Conservation (phyloP, 2,888 invertebrate genomes). For the Erynnis tages region DNA sequence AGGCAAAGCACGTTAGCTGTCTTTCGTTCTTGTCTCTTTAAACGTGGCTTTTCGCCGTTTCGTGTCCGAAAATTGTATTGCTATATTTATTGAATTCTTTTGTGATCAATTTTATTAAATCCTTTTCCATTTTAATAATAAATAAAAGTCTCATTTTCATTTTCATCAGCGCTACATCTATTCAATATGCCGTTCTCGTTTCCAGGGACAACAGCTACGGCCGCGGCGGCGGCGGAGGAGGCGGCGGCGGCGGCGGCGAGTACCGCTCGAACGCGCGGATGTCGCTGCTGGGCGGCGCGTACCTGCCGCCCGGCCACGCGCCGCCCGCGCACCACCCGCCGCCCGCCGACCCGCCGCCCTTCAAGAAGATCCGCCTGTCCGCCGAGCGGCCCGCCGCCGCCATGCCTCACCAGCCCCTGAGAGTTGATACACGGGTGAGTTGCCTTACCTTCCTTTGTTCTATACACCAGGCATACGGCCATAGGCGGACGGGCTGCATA, state of each 20-base stretch:
- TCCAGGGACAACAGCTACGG: slow-evolving; percentile 70
- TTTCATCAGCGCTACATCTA: no score
- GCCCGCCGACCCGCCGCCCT: slow-evolving; percentile 81
- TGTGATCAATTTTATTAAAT: no score
- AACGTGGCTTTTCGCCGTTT: no score
- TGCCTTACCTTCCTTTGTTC: no score
- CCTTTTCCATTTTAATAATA: no score
- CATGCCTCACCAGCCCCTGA: slow-evolving; percentile 79
- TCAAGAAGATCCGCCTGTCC: slow-evolving; percentile 85
- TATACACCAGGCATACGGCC: no score
- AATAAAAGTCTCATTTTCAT: no score
- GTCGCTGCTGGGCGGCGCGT: slow-evolving; percentile 84
- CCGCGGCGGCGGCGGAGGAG: slow-evolving; percentile 47
- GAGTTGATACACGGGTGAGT: slow-evolving; percentile 84
- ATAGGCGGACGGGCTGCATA: no score
- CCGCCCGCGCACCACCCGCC: slow-evolving; percentile 70
- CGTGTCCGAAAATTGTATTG: no score
- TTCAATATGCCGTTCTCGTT: slow-evolving; percentile 21
- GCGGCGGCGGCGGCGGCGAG: slow-evolving; percentile 69
- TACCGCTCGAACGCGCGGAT: slow-evolving; percentile 65
- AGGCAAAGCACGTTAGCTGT: no score
- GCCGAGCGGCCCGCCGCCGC: slow-evolving; percentile 69
- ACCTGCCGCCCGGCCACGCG: slow-evolving; percentile 72
- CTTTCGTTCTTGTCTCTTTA: no score
- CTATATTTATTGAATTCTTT: no score